phyloP scores from a whole-genome alignment of 2,797 vertebrate species.

The Coranthus polyacanthus region DNA sequence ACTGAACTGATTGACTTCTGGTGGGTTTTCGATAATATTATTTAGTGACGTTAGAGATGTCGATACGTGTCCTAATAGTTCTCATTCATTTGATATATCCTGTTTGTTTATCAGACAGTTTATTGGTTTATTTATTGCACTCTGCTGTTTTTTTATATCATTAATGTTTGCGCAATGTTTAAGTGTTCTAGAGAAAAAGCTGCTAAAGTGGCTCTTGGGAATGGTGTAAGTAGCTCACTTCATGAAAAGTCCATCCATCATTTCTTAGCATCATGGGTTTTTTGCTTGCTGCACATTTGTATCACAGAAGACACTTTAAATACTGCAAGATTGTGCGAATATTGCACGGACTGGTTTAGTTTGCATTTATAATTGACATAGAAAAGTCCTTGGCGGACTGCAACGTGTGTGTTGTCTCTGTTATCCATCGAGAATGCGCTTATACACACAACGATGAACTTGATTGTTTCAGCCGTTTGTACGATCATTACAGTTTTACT shows the following conservation, averaged over 20 bases:
- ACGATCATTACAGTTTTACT: too few species aligned
- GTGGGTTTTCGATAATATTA: not conserved
- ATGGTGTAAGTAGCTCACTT: not conserved
- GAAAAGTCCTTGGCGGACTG: not conserved
- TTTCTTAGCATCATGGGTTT: not conserved
- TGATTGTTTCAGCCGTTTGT: too few species aligned
- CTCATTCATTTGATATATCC: not conserved
- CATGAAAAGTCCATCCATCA: slow-evolving; percentile 12
- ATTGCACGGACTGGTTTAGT: not conserved
- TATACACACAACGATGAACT: too few species aligned
- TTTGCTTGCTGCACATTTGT: too few species aligned
- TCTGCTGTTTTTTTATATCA: not conserved
- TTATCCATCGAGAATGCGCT: not conserved
- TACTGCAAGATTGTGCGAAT: not conserved
- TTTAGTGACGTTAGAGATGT: slow-evolving; percentile 8
- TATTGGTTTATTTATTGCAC: not conserved
- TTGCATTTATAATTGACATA: slow-evolving; percentile 12
- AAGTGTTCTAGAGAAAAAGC: not conserved
- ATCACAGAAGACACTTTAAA: slow-evolving; percentile 8
- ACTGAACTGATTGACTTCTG: too few species aligned
- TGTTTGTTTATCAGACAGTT: too few species aligned
- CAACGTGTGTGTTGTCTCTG: slow-evolving; percentile 7
- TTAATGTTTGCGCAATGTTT: not conserved
- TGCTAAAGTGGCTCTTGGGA: not conserved
- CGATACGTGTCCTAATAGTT: not conserved